phyloP scores from a whole-genome alignment of 1,140 invertebrate genomes.

The Rhagoletis pomonella region DNA sequence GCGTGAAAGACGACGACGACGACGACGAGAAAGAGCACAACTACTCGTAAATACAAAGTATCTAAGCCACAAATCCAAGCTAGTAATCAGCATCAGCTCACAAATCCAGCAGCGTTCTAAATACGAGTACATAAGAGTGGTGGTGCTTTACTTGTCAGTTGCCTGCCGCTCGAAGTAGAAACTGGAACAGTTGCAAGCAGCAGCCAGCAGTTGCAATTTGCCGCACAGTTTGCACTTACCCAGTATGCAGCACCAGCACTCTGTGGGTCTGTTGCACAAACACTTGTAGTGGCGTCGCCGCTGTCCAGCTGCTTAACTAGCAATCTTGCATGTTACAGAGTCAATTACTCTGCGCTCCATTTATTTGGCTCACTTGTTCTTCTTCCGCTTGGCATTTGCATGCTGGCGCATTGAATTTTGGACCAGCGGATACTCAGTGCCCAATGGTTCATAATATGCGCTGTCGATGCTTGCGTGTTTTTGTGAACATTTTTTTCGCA shows the following conservation, averaged over 20 bases:
- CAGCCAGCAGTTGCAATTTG: too few relatives aligned
- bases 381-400: not conserved
- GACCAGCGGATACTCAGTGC: not conserved
- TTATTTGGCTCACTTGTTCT: not conserved
- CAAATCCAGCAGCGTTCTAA: constrained; percentile 41
- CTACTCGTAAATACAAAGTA: not conserved
- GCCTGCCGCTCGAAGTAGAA: not conserved
- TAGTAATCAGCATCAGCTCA: not conserved
- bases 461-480: not conserved
- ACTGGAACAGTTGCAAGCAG: too few relatives aligned
- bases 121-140: not conserved
- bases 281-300: not conserved
- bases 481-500: too few relatives aligned
- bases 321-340: not conserved
- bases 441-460: too few relatives aligned
- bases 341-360: constrained; percentile 26
- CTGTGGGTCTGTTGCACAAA: not conserved
- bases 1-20: not conserved
- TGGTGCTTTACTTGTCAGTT: constrained; percentile 30
- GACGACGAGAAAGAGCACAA: not conserved
- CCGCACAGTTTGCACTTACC: not conserved
- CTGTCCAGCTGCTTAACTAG: not conserved
- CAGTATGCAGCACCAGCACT: too few relatives aligned
- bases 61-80: not conserved
- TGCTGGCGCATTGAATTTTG: not conserved